Conservation (phyloP, 2,888 invertebrate species). For the Drosophila anomalata region DNA sequence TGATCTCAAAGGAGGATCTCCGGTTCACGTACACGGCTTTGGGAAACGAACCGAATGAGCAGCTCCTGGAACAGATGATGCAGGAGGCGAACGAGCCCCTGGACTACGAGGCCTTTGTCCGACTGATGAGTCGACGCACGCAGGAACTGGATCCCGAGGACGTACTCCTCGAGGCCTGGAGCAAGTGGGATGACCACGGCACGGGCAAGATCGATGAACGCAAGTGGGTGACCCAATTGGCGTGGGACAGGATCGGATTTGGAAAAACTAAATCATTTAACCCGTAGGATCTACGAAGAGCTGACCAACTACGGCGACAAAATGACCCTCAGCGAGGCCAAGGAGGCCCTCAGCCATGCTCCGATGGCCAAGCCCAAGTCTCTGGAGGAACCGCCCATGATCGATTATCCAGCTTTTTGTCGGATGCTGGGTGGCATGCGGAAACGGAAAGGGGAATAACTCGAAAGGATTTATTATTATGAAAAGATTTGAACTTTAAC, state of each 20-base stretch:
- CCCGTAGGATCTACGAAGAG: conserved; percentile 86
- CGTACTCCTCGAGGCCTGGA: conserved; percentile 86
- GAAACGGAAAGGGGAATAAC: conserved; percentile 81
- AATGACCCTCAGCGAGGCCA: conserved; percentile 87
- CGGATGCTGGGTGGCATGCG: conserved; percentile 86
- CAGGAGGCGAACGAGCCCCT: conserved; percentile 86
- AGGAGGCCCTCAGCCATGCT: conserved; percentile 87
- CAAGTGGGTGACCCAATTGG: conserved; percentile 83
- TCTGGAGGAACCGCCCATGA: conserved; percentile 85
- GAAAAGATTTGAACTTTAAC: too few species aligned
- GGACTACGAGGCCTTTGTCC: conserved; percentile 87
- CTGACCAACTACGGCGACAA: conserved; percentile 88
- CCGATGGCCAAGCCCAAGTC: conserved; percentile 85
- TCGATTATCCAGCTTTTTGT: conserved; percentile 88
- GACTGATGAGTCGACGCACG: conserved; percentile 86
- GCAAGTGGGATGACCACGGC: conserved; percentile 87
- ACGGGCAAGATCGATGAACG: conserved; percentile 87
- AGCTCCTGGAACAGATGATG: conserved; percentile 86
- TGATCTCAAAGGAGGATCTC: conserved; percentile 87
- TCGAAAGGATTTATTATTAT: not conserved
- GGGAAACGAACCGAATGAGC: conserved; percentile 86
- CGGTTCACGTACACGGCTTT: conserved; percentile 87
- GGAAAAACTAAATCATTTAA: not conserved
- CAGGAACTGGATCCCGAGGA: conserved; percentile 88
- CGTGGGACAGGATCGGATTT: not conserved